phyloP scores from a whole-genome alignment of 2,888 invertebrate genomes.

The Mimachlamys varia region DNA sequence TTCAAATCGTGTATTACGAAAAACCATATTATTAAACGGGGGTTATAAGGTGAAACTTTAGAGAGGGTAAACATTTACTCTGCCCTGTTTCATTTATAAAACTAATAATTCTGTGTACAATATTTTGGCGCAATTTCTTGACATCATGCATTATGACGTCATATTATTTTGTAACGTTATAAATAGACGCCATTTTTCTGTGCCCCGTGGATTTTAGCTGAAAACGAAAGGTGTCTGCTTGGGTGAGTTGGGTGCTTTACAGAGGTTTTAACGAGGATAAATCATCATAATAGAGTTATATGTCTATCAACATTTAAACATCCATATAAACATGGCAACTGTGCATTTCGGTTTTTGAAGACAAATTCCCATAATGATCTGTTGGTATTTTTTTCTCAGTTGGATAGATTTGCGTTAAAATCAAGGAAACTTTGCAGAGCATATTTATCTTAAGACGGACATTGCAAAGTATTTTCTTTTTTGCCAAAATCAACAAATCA shows the following conservation, averaged over 20 bases:
- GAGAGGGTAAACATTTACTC: not conserved
- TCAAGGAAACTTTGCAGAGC: not conserved
- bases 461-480: not conserved
- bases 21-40: too few relatives aligned
- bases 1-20: too few relatives aligned
- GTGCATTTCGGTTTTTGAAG: not conserved
- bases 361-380: not conserved
- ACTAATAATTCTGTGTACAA: not conserved
- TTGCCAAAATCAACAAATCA: constrained; percentile 1
- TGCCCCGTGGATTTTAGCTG: not conserved
- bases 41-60: too few relatives aligned
- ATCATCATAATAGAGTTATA: not conserved
- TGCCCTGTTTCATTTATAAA: not conserved
- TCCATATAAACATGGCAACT: not conserved
- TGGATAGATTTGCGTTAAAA: not conserved
- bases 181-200: not conserved
- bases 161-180: constrained; percentile 15
- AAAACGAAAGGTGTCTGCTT: not conserved
- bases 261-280: not conserved
- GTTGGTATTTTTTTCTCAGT: not conserved
- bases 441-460: not conserved
- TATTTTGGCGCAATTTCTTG: not conserved
- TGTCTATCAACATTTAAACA: not conserved
- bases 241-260: not conserved
- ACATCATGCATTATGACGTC: not conserved